Evolutionary conservation across 2,113 vertebrate species (phyloP).

Genomic region (Trogon surrucura): DNA sequence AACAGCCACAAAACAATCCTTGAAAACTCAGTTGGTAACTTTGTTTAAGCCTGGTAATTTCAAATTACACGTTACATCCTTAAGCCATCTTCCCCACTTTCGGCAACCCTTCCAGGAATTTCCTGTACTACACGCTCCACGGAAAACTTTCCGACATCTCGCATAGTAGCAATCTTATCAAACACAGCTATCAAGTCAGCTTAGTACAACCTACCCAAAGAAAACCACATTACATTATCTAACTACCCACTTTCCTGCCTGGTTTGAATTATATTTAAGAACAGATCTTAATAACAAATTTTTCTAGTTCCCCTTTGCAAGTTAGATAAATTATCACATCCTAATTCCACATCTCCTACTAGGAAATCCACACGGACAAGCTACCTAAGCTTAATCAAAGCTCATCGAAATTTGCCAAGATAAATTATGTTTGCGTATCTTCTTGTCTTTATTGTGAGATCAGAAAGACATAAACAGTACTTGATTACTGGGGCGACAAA

Average conservation of each 20-base stretch:
- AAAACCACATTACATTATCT: background rate
- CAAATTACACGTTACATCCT: background rate
- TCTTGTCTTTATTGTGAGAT: background rate
- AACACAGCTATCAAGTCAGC: background rate
- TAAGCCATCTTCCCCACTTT: background rate
- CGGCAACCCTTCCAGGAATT: background rate
- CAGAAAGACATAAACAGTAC: background rate
- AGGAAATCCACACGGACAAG: background rate
- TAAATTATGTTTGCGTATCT: background rate
- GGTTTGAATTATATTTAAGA: background rate
- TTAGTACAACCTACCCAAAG: background rate
- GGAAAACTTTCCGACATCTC: background rate
- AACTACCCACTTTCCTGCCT: background rate
- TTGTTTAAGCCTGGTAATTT: background rate
- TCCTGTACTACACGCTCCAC: background rate
- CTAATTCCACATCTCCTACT: background rate
- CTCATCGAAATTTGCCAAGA: background rate
- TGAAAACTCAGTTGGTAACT: background rate
- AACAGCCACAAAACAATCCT: background rate
- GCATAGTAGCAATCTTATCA: background rate
- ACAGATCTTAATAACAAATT: background rate
- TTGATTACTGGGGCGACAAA: background rate
- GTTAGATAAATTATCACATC: background rate
- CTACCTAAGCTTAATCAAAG: background rate
- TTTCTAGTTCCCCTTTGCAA: background rate